These are phyloP conservation scores for Neuroscelio doddi DNA, from an alignment of 2,888 invertebrate genomes.

Conservation along the genomic window DNA sequence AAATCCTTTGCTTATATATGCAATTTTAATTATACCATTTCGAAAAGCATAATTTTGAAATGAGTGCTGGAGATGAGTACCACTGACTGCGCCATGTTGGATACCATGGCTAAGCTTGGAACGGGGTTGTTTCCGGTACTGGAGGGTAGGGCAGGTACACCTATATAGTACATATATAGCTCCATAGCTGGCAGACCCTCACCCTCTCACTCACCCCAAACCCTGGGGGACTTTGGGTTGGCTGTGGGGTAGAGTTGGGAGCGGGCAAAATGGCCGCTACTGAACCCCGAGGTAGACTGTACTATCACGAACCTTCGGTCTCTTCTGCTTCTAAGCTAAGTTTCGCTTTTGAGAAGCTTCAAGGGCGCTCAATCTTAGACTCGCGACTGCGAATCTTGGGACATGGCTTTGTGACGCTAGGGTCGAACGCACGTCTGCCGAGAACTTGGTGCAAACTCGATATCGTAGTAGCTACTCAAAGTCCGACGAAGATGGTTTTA, in stretches of 20 bases:
- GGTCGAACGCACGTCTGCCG: conserved; percentile 29
- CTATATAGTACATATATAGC: conserved; percentile 59
- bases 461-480: conserved; percentile 36
- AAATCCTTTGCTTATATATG: no score
- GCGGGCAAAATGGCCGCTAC: conserved; percentile 68
- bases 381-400: conserved; percentile 47
- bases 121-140: conserved; percentile 68
- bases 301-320: conserved; percentile 59
- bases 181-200: conserved; percentile 61
- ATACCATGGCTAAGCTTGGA: conserved; percentile 66
- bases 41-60: conserved; percentile 19
- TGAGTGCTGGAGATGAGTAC: conserved; percentile 58
- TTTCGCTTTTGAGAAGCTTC: conserved; percentile 42
- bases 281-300: conserved; percentile 62
- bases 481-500: conserved; percentile 42
- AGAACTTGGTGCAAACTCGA: conserved; percentile 43
- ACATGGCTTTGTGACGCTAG: conserved; percentile 33
- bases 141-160: conserved; percentile 65
- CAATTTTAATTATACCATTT: no score
- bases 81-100: conserved; percentile 67
- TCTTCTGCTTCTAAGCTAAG: conserved; percentile 48
- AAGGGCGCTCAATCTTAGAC: conserved; percentile 50
- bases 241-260: conserved; percentile 55
- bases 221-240: conserved; percentile 59
- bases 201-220: conserved; percentile 64